Evolutionary conservation across 2,113 vertebrate genomes (phyloP).

Genomic region (Phalacrocorax carbo): DNA sequence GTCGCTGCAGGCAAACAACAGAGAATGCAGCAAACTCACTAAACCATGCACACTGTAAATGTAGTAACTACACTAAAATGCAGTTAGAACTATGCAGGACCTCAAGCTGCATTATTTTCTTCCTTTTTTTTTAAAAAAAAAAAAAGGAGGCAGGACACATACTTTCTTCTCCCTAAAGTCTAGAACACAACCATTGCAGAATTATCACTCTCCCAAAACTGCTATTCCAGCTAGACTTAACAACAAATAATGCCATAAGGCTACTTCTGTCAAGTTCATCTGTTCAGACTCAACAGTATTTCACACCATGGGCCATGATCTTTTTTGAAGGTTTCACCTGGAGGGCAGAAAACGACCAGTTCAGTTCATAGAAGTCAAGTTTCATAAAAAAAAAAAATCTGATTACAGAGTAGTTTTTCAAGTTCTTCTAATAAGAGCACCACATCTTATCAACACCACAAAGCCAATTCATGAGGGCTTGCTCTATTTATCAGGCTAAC

Average conservation of each 20-base stretch:
- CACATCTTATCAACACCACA: not conserved
- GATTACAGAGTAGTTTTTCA: not conserved
- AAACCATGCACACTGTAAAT: too few relatives aligned
- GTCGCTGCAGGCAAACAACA: not conserved
- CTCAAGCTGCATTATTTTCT: not conserved
- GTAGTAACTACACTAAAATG: not conserved
- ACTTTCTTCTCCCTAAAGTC: not conserved
- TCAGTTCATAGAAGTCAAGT: conserved; percentile 25
- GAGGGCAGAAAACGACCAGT: conserved; percentile 24
- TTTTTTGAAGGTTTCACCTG: conserved; percentile 36
- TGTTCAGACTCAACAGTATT: conserved; percentile 5
- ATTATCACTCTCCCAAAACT: not conserved
- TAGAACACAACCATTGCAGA: not conserved
- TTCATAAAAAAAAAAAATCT: not conserved
- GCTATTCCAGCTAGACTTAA: not conserved
- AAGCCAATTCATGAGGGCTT: not conserved
- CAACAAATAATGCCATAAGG: not conserved
- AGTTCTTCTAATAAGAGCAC: not conserved
- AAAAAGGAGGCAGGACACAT: not conserved
- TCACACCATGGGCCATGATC: conserved; percentile 14
- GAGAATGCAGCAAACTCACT: too few relatives aligned
- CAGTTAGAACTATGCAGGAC: not conserved
- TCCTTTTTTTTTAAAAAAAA: not conserved
- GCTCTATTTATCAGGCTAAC: not conserved
- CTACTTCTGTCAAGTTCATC: not conserved